Evolutionary conservation across 1,140 invertebrate species (phyloP).

Genomic region (Magallana ariakensis): DNA sequence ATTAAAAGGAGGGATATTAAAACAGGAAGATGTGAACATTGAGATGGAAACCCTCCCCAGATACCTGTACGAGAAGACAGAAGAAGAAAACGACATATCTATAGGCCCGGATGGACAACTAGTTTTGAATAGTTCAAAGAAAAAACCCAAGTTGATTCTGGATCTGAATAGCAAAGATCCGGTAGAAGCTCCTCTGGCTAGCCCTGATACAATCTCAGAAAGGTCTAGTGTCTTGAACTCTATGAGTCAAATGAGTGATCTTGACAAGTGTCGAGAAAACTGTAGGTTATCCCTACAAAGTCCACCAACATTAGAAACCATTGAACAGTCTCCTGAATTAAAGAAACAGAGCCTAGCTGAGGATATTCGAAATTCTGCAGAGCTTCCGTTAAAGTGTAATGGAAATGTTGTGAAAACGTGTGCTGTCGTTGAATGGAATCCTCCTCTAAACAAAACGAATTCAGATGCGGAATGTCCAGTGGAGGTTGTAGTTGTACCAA

Average conservation of each 20-base stretch:
- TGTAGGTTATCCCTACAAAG: conserved; percentile 60
- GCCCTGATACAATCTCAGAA: conserved; percentile 91
- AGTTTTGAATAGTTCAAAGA: conserved; percentile 39
- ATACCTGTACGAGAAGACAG: background rate
- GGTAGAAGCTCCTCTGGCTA: conserved; percentile 87
- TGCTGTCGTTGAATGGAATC: conserved; percentile 24
- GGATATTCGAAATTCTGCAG: background rate
- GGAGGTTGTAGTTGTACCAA: background rate
- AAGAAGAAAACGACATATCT: conserved; percentile 9
- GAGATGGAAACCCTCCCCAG: conserved; percentile 8
- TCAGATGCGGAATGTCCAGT: background rate
- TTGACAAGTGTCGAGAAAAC: conserved; percentile 54
- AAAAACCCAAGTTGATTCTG: conserved; percentile 51
- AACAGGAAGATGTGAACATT: background rate
- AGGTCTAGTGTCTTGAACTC: conserved; percentile 83
- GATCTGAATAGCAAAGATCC: conserved; percentile 49
- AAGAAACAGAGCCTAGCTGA: conserved; percentile 7
- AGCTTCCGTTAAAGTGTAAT: background rate
- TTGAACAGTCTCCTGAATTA: conserved; percentile 62
- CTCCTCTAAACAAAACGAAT: background rate
- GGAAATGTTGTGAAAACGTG: conserved; percentile 5
- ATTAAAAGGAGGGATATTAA: background rate
- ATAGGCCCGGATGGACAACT: conserved; percentile 47
- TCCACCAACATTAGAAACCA: conserved; percentile 57
- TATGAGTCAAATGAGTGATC: conserved; percentile 55